A percentile compares a stretch with the other conserved stretches of the same genome.
Conservation (phyloP, 2,797 vertebrate species). For the Acrossocheilus wenchowensis region DNA sequence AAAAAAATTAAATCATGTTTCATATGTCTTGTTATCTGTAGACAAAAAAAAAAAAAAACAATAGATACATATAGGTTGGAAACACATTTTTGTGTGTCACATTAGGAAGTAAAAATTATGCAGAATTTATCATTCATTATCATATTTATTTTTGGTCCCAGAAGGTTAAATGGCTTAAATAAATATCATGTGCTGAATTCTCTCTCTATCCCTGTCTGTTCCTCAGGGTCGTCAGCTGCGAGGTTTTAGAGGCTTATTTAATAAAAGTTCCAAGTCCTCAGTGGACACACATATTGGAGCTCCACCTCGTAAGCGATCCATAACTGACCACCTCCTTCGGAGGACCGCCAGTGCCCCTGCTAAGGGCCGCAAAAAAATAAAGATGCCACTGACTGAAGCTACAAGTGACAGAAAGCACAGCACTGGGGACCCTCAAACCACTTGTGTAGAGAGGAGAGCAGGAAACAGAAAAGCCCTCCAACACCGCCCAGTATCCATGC, state of each 20-base stretch:
- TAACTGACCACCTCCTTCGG: slow-evolving; percentile 90
- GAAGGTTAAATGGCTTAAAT: neutral
- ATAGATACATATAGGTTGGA: neutral
- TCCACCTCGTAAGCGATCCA: slow-evolving; percentile 85
- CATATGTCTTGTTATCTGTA: neutral
- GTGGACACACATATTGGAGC: slow-evolving; percentile 78
- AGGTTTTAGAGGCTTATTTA: slow-evolving; percentile 92
- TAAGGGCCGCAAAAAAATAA: slow-evolving; percentile 95
- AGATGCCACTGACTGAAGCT: slow-evolving; percentile 86
- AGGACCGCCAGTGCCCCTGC: slow-evolving; percentile 95
- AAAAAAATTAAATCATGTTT: neutral
- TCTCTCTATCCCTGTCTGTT: neutral
- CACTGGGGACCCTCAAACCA: slow-evolving; percentile 56
- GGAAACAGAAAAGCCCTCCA: slow-evolving; percentile 76
- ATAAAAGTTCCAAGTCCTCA: slow-evolving; percentile 83
- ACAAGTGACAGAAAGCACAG: slow-evolving; percentile 64
- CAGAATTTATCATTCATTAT: neutral
- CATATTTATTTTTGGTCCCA: neutral
- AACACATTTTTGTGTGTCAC: neutral
- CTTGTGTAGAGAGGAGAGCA: slow-evolving; percentile 69
- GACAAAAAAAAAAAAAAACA: neutral
- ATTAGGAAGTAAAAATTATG: neutral
- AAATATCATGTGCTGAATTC: neutral
- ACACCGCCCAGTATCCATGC: slow-evolving; percentile 91
- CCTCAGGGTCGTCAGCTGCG: slow-evolving; percentile 89